Evolutionary conservation across 1,140 invertebrate species (phyloP), one percentile per base, ranked within the genome.

Genomic region (Rhynchophorus ferrugineus): DNA sequence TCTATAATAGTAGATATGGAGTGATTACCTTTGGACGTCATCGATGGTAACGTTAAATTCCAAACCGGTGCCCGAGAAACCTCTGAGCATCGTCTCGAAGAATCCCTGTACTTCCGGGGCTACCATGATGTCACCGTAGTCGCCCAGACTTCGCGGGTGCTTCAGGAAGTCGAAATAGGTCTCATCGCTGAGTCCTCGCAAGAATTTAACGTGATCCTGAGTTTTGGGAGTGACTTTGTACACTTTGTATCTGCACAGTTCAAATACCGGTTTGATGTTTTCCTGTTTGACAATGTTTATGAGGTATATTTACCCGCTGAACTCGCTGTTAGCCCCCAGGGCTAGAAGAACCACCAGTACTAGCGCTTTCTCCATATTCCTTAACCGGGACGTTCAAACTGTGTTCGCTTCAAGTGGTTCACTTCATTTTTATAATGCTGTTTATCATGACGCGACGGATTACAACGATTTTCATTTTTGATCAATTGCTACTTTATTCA

Each of bases 121-220:
- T 11, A 53, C 60, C 56, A 60, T 52, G 19, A 60, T 33, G n/a
- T 38, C 22, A n/a, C 36, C 36, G 24, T 35, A 16, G 16, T 46
- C 8, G 2, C 50, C 59, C 14, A 49, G 3, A 33, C 34, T 33
- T 37, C 46, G 21, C 5, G 41, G 0, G 8, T 47, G 24, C 41
- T 47, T 43, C 43, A 52, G 46, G 41, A 59, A 48, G 21, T 59
- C 53, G 17, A 59, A 45, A 29, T 56, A 21, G 3, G 42, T 22
- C 29, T 44, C 46, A 38, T 34, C 6, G 13, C 44, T 9, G 8
- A 59, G 35, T 29, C 37, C 29, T 8, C 46, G 37, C 8, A 59
- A 20, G 36, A 48, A 14, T 21, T 49, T 37, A 16, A 49, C 44
- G 38, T 59, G 48, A 9, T 33, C 8, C 35, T 34, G 13, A 11